These are phyloP conservation scores for Musca domestica DNA, from an alignment of 1,140 invertebrate genomes.

Conservation along the genomic window DNA sequence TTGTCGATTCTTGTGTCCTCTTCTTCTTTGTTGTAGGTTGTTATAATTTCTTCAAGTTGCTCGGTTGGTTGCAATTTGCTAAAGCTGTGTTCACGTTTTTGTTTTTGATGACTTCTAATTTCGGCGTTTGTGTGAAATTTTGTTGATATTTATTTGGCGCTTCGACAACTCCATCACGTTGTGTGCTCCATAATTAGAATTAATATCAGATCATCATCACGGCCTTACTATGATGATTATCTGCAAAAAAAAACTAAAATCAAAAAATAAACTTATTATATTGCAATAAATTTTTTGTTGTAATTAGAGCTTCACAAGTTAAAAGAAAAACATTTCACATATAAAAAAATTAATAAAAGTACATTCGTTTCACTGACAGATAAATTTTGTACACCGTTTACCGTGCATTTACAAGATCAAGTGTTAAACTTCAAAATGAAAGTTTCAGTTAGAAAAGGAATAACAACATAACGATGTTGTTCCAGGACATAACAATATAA, in stretches of 20 bases:
- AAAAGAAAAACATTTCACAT: too few relatives aligned
- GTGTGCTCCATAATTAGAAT: constrained; percentile 8
- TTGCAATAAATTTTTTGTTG: too few relatives aligned
- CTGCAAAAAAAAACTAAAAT: background rate
- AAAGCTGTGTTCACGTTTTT: background rate
- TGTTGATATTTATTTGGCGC: constrained; percentile 11
- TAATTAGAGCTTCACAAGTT: too few relatives aligned
- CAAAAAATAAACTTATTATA: too few relatives aligned
- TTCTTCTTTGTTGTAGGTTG: background rate
- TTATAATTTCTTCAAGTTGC: background rate
- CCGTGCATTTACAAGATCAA: too few relatives aligned
- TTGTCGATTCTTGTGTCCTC: background rate
- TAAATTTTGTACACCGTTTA: too few relatives aligned
- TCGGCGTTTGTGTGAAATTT: constrained; percentile 7
- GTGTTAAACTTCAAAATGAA: too few relatives aligned
- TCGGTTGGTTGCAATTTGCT: background rate
- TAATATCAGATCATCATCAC: constrained; percentile 18
- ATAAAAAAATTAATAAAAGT: too few relatives aligned
- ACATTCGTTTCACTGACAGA: too few relatives aligned
- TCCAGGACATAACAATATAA: too few relatives aligned
- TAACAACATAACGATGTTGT: too few relatives aligned
- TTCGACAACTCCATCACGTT: constrained; percentile 18
- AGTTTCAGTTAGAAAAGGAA: too few relatives aligned
- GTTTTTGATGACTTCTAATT: background rate
- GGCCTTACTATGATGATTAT: background rate